Conservation (phyloP, 2,888 invertebrate species). For the Belgica antarctica region DNA sequence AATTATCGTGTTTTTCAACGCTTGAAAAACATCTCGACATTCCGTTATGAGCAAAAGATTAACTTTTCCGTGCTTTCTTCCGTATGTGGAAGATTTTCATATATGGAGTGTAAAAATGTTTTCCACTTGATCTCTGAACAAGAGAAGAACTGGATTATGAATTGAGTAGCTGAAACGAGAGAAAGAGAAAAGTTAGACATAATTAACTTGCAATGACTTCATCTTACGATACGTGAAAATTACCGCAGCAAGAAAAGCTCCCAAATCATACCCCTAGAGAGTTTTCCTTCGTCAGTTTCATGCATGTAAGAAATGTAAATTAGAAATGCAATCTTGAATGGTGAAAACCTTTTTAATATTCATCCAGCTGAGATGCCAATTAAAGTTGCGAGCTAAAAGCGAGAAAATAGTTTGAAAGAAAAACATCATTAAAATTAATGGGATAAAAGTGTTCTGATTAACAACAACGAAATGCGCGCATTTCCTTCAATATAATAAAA, state of each 20-base stretch:
- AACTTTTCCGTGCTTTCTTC: not conserved
- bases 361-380: slow-evolving; percentile 31
- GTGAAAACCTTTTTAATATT: slow-evolving; percentile 18
- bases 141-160: not conserved
- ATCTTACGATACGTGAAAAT: slow-evolving; percentile 32
- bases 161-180: not conserved
- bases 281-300: not conserved
- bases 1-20: not conserved
- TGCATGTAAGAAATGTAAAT: slow-evolving; percentile 15
- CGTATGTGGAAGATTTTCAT: not conserved
- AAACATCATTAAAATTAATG: slow-evolving; percentile 44
- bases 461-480: slow-evolving; percentile 22
- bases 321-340: not conserved
- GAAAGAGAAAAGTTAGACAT: slow-evolving; percentile 12
- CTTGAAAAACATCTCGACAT: slow-evolving; percentile 3
- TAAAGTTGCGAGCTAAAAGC: slow-evolving; percentile 13
- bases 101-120: not conserved
- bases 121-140: not conserved
- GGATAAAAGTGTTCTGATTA: slow-evolving; percentile 35
- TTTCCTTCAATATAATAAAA: slow-evolving; percentile 43
- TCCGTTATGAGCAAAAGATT: slow-evolving; percentile 22
- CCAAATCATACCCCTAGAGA: not conserved
- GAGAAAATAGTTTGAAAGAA: slow-evolving; percentile 18
- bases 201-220: slow-evolving; percentile 41
- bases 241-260: not conserved